Base-by-base conservation (phyloP, 2,797 vertebrate genomes). In the Brachyalestes nurse region DNA sequence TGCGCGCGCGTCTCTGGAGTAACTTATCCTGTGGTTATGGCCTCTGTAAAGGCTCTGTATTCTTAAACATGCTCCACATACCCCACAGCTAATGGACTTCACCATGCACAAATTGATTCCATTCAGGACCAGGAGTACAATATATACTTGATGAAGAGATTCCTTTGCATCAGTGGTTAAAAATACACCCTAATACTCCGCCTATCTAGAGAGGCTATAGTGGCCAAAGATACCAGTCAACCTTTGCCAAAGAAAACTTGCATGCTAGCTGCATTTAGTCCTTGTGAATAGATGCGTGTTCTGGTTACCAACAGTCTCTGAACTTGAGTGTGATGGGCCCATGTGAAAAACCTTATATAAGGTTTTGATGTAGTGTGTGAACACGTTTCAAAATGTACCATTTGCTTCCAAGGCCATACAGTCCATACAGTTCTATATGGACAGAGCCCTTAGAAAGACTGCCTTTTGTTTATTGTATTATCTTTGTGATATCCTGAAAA, bases 151-250 rank as follows among this genome's bases (percentile, higher is more conserved):
- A 86, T 88, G 83, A 86, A 47, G 21, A 57, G 60, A 23, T 82
- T 34, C 53, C 61, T 51, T 53, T 76, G 45, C 72, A 60, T 74
- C 16, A 53, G 17, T 42, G 21, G 45, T 71, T 47, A 53, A 4
- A 76, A 53, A 62, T 76, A 34, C 45, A 28, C 45, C 3, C 45
- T 64, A 38, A 64, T 64, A 19, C 61, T 8, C 14, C 38, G 61
- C 28, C 16, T 5, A 34, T 34, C 25, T 8, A 64, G 65, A 66
- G 38, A 9, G 38, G 6, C 14, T 90, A 86, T 66, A 12, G 79
- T 82, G 86, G 82, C 88, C 89, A 82, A 88, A 87, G 84, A 91
- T 89, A 91, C 84, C 85, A 85, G 86, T 82, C 79, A 87, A 86
- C 86, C 76, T 78, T 85, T 42, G 67, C 87, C 86, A 89, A 88